Evolutionary conservation across 2,797 vertebrate genomes (phyloP), one percentile per base, ranked within the genome.

Genomic region (Diplodus puntazzo): DNA sequence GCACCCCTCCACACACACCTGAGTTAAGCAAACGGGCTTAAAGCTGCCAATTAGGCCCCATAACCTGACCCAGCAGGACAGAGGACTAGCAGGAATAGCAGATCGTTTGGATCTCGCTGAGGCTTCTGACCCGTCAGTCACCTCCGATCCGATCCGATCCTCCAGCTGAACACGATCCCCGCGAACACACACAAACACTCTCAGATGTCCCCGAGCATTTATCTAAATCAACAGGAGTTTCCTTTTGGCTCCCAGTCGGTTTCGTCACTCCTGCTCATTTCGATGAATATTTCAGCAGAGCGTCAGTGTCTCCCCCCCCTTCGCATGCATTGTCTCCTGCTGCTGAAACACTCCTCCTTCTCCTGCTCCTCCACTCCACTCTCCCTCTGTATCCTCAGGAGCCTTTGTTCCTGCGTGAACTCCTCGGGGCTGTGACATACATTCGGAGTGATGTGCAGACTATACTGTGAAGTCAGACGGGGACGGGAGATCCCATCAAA

Each of bases 161-260:
- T 64, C 27, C 62, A 13, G 23, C 12, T 64, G 13, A 74, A 73
- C 63, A 68, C 34, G 34, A 60, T 18, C 18, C 14, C 43, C 14
- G 62, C 52, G 65, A 11, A 64, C 20, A 55, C 64, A 73, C 27
- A 67, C 27, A 64, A 64, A 71, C 57, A 66, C 39, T 45, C 64
- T 50, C 76, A 77, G 23, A 77, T 39, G 59, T 61, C 7, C 42
- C 25, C 30, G 60, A 60, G 74, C 13, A 25, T 88, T 91, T 85
- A 87, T 86, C 76, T 61, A 90, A 82, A 91, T 88, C 91, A 90
- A 89, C 91, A 92, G 77, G 85, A 88, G 86, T 90, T 90, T 89
- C 88, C 89, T 25, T 83, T 70, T 21, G 50, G 58, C 86, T 89
- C 87, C 87, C 88, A 89, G 66, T 87, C 79, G 71, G 85, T 90